Conservation (phyloP, 2,113 vertebrate species). For the Polypterus senegalus region DNA sequence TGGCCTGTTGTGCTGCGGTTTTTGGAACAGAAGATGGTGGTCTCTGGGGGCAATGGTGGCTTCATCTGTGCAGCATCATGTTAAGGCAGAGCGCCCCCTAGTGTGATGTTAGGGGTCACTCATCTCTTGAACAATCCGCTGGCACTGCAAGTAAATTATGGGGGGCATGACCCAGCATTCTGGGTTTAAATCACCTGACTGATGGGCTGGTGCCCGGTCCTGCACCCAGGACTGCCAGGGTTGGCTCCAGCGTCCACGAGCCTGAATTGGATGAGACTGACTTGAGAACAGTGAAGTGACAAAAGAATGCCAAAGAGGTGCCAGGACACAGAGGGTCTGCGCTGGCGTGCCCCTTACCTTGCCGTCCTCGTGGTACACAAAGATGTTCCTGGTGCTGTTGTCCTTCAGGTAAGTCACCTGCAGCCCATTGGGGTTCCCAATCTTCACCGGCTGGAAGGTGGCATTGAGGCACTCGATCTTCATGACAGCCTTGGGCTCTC, state of each 20-base stretch:
- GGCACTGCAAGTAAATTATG: too few relatives aligned
- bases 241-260: too few relatives aligned
- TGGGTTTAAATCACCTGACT: too few relatives aligned
- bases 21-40: too few relatives aligned
- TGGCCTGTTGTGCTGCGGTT: too few relatives aligned
- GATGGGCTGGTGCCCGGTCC: background rate
- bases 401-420: conserved; percentile 93
- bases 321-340: background rate
- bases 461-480: conserved; percentile 82
- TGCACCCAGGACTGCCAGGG: background rate
- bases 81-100: too few relatives aligned
- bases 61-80: too few relatives aligned
- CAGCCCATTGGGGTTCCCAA: conserved; percentile 73
- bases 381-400: conserved; percentile 93
- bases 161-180: too few relatives aligned
- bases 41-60: too few relatives aligned
- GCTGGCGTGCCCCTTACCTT: conserved; percentile 55
- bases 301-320: background rate
- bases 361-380: conserved; percentile 87
- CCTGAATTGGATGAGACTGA: too few relatives aligned
- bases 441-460: conserved; percentile 83
- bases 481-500: conserved; percentile 87
- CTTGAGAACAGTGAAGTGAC: background rate
- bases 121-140: too few relatives aligned
- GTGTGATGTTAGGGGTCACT: too few relatives aligned